A percentile compares a stretch with the other conserved stretches of the same genome.
phyloP scores from a whole-genome alignment of 1,140 invertebrate species.

The Solenopsis fugax region DNA sequence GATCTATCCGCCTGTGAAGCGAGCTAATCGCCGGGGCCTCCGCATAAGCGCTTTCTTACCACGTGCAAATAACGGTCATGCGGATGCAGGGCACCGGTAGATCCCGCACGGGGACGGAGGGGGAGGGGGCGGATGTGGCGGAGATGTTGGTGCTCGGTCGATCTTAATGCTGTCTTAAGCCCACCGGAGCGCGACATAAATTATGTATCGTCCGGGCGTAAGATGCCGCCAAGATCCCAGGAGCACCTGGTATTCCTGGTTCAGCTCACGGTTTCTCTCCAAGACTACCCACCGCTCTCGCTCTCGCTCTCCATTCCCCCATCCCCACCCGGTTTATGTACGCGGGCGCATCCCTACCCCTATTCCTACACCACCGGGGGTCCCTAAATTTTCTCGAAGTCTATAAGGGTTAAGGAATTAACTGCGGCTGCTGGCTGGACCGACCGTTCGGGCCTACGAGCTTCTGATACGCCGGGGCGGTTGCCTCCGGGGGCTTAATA shows the following conservation, averaged over 20 bases:
- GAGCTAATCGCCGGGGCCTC: slow-evolving; percentile 60
- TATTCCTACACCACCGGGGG: slow-evolving; percentile 43
- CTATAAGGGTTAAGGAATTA: slow-evolving; percentile 87
- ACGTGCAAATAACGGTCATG: slow-evolving; percentile 64
- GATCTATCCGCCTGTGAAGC: slow-evolving; percentile 60
- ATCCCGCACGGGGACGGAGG: slow-evolving; percentile 7
- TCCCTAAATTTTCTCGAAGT: slow-evolving; percentile 85
- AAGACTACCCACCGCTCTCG: slow-evolving; percentile 37
- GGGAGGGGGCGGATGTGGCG: slow-evolving; percentile 71
- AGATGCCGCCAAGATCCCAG: slow-evolving; percentile 85
- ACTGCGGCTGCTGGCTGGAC: slow-evolving; percentile 71
- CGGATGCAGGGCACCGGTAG: slow-evolving; percentile 60
- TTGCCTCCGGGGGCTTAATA: slow-evolving; percentile 79
- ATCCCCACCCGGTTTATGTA: slow-evolving; percentile 71
- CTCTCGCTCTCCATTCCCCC: slow-evolving; percentile 52
- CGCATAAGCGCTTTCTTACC: slow-evolving; percentile 62
- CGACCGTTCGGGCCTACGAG: slow-evolving; percentile 71
- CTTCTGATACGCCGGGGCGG: slow-evolving; percentile 69
- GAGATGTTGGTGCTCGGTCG: slow-evolving; percentile 78
- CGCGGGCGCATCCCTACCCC: slow-evolving; percentile 47
- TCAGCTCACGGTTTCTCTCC: slow-evolving; percentile 68
- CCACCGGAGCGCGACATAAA: slow-evolving; percentile 85
- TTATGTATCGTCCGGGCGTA: slow-evolving; percentile 87
- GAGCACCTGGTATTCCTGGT: slow-evolving; percentile 86
- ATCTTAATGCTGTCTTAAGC: slow-evolving; percentile 87